phyloP scores from a whole-genome alignment of 2,797 vertebrate genomes.

The Cygnus olor region DNA sequence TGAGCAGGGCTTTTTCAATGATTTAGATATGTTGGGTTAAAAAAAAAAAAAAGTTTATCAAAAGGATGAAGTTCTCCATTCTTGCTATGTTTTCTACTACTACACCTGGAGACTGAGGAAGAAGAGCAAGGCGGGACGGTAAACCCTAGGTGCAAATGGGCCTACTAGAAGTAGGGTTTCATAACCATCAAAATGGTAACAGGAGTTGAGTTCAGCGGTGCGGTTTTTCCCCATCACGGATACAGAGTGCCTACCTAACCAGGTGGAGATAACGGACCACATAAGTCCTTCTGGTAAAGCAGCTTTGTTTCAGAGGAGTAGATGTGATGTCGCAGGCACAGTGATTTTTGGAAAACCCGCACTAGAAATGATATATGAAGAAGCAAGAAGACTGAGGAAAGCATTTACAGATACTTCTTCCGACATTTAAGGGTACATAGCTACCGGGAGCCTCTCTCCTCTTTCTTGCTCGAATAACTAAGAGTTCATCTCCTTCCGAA shows the following conservation, averaged over 20 bases:
- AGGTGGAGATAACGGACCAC: background rate
- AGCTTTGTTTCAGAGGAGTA: background rate
- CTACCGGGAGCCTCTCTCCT: background rate
- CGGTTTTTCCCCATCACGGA: background rate
- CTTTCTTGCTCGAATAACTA: background rate
- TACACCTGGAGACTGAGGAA: background rate
- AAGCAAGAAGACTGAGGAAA: background rate
- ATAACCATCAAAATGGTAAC: background rate
- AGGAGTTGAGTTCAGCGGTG: background rate
- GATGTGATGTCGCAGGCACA: background rate
- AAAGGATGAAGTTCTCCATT: background rate
- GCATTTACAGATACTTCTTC: background rate
- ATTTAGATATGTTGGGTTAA: accelerated
- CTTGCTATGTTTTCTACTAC: background rate
- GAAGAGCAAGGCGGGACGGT: background rate
- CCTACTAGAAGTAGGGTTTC: background rate
- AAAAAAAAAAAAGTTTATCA: background rate
- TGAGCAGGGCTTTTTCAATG: background rate
- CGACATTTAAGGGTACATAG: background rate
- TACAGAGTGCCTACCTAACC: background rate
- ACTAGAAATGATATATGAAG: background rate
- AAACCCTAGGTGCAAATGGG: background rate
- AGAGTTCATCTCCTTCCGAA: background rate
- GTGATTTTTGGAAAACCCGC: background rate
- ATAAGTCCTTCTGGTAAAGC: background rate